Base-by-base conservation (phyloP, 2,113 vertebrate species). In the Empidonax traillii region DNA sequence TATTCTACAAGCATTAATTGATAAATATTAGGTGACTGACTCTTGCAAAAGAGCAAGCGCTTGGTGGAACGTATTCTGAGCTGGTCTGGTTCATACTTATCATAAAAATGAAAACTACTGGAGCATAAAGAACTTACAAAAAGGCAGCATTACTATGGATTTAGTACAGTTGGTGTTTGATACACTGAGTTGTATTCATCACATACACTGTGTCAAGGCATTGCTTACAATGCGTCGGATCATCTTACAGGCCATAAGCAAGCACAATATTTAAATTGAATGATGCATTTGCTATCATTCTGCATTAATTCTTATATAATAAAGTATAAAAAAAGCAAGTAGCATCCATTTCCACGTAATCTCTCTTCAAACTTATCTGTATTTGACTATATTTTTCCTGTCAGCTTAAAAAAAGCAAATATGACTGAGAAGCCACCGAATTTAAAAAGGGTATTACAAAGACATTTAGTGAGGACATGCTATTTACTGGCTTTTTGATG, bases 121-220 rank as follows among this genome's bases (percentile, higher is more conserved):
- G 62, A 97, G 96, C 96, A 96, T 96, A 96, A 96, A 94, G 90
- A 96, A 88, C 79, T 92, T 90, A 92, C 76, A 94, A 87, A 96
- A 94, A 89, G 80, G 76, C 92, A 85, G 93, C 86, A 94, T 97
- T 97, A 96, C 84, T 87, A 83, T 87, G 92, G 96, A 90, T 97
- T 97, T 97, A 96, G 96, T 90, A 76, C 73, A 82, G 93, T 73
- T 89, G 88, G 49, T 88, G 81, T 93, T 87, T 90, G 95, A 96
- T 96, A 93, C 87, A 94, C 86, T 80, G 82, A 61, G 91, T 77
- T 90, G 87, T 95, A 95, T 96, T 95, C 96, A 96, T 88, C 84
- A 14, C 89, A 75, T 89, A 82, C 24, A 13, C 89, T 85, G 81
- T 89, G 89, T 94, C 94, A 87, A 96, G 93, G 83, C 87, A 88